phyloP scores from a whole-genome alignment of 2,113 vertebrate genomes.

The Antidorcas marsupialis region DNA sequence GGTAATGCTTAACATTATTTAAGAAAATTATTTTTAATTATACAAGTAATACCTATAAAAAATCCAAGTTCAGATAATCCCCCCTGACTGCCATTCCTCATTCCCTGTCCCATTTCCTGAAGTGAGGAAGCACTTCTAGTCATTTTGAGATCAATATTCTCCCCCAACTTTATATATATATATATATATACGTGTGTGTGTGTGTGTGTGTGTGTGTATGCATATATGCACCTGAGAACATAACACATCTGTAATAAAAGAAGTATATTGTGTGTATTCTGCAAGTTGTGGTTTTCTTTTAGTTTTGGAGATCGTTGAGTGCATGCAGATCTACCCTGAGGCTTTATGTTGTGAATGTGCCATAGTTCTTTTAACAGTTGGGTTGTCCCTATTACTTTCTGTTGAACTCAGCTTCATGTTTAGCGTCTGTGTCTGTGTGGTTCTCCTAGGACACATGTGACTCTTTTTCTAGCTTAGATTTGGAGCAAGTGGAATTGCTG shows the following conservation, averaged over 20 bases:
- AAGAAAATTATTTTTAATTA: slow-evolving; percentile 34
- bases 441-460: not conserved
- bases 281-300: not conserved
- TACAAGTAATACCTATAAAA: not conserved
- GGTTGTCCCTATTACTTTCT: not conserved
- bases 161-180: not conserved
- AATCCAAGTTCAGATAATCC: not conserved
- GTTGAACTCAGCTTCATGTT: not conserved
- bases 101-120: not conserved
- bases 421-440: not conserved
- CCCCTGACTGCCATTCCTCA: not conserved
- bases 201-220: not conserved
- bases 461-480: not conserved
- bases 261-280: not conserved
- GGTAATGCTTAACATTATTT: not conserved
- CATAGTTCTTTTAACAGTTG: not conserved
- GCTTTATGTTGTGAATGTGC: not conserved
- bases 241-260: not conserved
- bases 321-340: not conserved
- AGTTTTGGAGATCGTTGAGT: not conserved
- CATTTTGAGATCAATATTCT: not conserved
- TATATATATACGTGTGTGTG: not conserved
- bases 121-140: not conserved
- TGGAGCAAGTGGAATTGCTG: not conserved
- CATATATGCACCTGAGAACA: not conserved